Evolutionary conservation across 2,888 invertebrate genomes (phyloP), one percentile per base, ranked within the genome.

Genomic region (Metopia argyrocephala): DNA sequence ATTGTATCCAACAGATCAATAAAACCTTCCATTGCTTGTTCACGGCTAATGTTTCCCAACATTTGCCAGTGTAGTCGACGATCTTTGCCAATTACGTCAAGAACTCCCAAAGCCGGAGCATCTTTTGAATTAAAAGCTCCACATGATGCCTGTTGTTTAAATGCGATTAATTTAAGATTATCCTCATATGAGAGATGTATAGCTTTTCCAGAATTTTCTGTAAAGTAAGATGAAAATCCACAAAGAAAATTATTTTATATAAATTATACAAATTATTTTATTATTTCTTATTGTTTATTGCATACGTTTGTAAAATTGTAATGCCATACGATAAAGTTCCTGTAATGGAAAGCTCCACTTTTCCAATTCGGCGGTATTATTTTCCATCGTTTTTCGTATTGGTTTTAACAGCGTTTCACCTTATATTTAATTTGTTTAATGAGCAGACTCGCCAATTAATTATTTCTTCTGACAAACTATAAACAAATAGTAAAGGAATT

Each of bases 181-280:
- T 98, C 97, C 90, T 97, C 96, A 90, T 98, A 99, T 57, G 97
- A 96, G 79, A 98, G 92, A 87, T 97, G 97, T 61, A 98, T 93
- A 2, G 98, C 98, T 92, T 98, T 98, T n/a, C 98, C 98, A 91
- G 97, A 96, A 91, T 98, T 98, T 90, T 98, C 98, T 98, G 76
- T 12, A 84, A 83, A 18, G 20, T 12, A 28, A 25, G 3, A 15
- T 28, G 15, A 45, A 28, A 28, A 9, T 50, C 21, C 23, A 6
- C 70, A 78, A 46, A 61, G 54, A 18, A 3, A 65, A 57, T 64
- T 6, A 21, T 64, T 21, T 20, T 50, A 71, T 48, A 28, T 15
- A 18, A n/a, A 5, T 59, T 38, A 5, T 27, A 9, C 12, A 20
- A 50, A 18, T 48, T 57, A 20, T 6, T 48, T 48, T 48, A n/a